phyloP scores from a whole-genome alignment of 2,797 vertebrate genomes.

The Hippoglossus hippoglossus region DNA sequence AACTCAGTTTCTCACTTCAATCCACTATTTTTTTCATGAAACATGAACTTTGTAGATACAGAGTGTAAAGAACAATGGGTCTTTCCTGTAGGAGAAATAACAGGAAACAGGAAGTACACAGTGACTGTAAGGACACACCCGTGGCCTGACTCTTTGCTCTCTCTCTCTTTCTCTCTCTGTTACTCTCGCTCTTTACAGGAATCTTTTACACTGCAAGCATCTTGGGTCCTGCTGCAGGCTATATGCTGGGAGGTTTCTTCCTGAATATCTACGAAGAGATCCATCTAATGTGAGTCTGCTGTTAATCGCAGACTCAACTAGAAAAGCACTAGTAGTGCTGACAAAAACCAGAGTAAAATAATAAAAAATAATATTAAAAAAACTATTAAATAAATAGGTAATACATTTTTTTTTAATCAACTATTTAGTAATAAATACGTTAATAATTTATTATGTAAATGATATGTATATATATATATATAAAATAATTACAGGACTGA shows the following conservation, averaged over 20 bases:
- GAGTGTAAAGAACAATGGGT: conserved; percentile 57
- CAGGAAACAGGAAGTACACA: conserved; percentile 60
- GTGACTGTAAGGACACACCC: conserved; percentile 46
- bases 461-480: no score
- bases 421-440: neutral
- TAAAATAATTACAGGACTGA: conserved; percentile 76
- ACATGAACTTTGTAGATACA: conserved; percentile 23
- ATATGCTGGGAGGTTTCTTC: conserved; percentile 94
- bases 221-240: conserved; percentile 94
- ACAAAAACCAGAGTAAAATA: neutral
- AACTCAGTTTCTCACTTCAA: neutral
- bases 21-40: conserved; percentile 18
- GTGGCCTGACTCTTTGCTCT: conserved; percentile 30
- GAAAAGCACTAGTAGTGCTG: no score
- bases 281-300: conserved; percentile 86
- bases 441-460: neutral
- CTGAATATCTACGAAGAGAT: conserved; percentile 93
- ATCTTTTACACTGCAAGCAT: conserved; percentile 97
- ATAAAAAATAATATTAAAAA: neutral
- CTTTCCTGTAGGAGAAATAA: no score
- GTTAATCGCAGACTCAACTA: neutral
- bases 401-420: neutral
- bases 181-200: conserved; percentile 77
- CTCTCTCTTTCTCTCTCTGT: conserved; percentile 30
- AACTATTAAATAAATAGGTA: neutral